These are phyloP conservation scores for Alligator mississippiensis DNA, from an alignment of 2,113 vertebrate genomes.

Conservation along the genomic window DNA sequence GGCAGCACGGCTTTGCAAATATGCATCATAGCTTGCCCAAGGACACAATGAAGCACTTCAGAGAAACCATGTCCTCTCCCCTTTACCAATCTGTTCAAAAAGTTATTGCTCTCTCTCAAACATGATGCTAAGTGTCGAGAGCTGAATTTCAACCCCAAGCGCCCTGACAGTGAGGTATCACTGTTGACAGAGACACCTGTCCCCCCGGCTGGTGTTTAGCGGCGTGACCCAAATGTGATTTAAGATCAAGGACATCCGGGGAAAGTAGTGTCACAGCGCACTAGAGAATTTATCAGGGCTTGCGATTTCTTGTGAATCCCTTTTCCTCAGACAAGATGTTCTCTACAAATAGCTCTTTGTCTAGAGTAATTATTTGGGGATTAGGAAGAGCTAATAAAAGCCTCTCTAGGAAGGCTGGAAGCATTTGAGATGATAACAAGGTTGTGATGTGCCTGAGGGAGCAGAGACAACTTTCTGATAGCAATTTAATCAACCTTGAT, in stretches of 20 bases:
- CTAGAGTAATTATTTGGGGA: constrained; percentile 77
- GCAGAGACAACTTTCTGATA: constrained; percentile 47
- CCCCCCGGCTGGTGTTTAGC: background rate
- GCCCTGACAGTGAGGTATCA: background rate
- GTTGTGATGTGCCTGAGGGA: constrained; percentile 62
- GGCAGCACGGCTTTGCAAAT: background rate
- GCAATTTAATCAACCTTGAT: constrained; percentile 70
- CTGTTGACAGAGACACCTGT: background rate
- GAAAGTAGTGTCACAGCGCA: background rate
- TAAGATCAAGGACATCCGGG: constrained; percentile 46
- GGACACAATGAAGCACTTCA: background rate
- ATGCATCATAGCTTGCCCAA: fast-evolving
- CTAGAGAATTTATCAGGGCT: constrained; percentile 45
- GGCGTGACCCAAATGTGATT: constrained; percentile 30
- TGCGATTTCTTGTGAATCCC: constrained; percentile 32
- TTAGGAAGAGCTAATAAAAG: constrained; percentile 75
- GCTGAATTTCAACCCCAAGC: background rate
- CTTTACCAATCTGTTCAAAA: background rate
- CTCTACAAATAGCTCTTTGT: constrained; percentile 58
- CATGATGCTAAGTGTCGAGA: background rate
- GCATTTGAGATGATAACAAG: constrained; percentile 76
- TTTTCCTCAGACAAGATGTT: constrained; percentile 57
- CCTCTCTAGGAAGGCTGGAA: constrained; percentile 68
- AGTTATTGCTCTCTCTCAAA: background rate
- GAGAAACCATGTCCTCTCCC: background rate